phyloP scores from a whole-genome alignment of 2,888 invertebrate genomes.

The Andrena haemorrhoa region DNA sequence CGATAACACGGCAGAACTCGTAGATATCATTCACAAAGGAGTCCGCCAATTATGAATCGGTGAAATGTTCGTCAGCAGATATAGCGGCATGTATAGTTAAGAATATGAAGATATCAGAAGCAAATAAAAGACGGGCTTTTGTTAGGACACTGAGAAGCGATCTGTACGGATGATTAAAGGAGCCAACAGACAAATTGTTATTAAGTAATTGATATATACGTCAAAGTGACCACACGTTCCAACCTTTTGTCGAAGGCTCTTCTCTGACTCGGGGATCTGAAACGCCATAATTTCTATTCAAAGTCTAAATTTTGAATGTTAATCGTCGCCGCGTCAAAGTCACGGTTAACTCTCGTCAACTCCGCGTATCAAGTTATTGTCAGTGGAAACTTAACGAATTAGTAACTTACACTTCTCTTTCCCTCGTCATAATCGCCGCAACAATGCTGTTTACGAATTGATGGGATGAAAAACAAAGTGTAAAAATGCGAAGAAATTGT shows the following conservation, averaged over 20 bases:
- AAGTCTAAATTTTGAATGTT: slow-evolving; percentile 67
- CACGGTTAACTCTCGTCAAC: slow-evolving; percentile 56
- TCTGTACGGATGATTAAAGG: slow-evolving; percentile 81
- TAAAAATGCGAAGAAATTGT: slow-evolving; percentile 12
- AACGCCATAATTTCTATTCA: slow-evolving; percentile 83
- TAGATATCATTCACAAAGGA: slow-evolving; percentile 59
- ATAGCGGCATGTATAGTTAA: slow-evolving; percentile 62
- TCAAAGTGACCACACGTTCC: slow-evolving; percentile 83
- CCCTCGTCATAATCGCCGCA: slow-evolving; percentile 36
- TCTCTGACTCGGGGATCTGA: slow-evolving; percentile 84
- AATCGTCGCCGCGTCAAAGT: slow-evolving; percentile 51
- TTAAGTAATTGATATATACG: slow-evolving; percentile 82
- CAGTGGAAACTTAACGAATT: slow-evolving; percentile 30
- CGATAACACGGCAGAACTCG: slow-evolving; percentile 18
- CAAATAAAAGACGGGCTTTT: slow-evolving; percentile 74
- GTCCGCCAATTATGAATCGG: slow-evolving; percentile 41
- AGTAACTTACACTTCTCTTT: slow-evolving; percentile 47
- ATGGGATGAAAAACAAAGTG: slow-evolving; percentile 20
- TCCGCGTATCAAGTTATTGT: slow-evolving; percentile 36
- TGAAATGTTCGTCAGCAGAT: slow-evolving; percentile 64
- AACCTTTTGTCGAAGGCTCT: slow-evolving; percentile 84
- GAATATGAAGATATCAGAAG: slow-evolving; percentile 74
- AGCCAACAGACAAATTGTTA: slow-evolving; percentile 80
- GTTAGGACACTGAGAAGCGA: slow-evolving; percentile 83
- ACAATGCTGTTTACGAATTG: slow-evolving; percentile 40